Evolutionary conservation across 2,797 vertebrate species (phyloP).

Genomic region (Coendou prehensilis): DNA sequence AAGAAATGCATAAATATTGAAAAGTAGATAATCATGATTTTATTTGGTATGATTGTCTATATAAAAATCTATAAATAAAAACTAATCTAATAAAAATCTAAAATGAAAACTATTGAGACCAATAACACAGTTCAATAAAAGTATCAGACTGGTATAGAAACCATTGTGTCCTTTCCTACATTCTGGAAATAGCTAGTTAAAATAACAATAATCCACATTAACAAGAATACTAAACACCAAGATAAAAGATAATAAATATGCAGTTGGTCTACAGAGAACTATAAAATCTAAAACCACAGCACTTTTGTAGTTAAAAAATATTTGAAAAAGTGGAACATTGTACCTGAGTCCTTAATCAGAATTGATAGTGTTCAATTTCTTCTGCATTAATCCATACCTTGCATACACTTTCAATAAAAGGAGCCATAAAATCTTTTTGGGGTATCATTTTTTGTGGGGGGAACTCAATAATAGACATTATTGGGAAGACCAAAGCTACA

Average conservation of each 20-base stretch:
- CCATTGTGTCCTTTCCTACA: background rate
- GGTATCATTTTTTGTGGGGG: background rate
- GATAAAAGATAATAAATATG: background rate
- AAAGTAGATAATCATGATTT: background rate
- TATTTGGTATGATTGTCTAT: background rate
- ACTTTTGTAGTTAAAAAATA: background rate
- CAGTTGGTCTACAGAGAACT: background rate
- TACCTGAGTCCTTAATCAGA: background rate
- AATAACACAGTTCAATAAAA: background rate
- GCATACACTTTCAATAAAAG: background rate
- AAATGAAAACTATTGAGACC: background rate
- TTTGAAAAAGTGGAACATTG: background rate
- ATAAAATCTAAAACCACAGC: background rate
- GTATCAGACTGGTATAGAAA: background rate
- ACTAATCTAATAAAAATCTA: background rate
- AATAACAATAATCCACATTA: background rate
- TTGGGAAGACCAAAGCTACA: background rate
- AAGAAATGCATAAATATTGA: background rate
- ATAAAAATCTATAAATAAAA: background rate
- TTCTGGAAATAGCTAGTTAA: background rate
- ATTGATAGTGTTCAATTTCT: background rate
- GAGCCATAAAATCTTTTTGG: background rate
- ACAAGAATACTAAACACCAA: background rate
- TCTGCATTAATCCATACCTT: background rate
- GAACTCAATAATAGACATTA: background rate